Evolutionary conservation across 2,888 invertebrate species (phyloP), one percentile per base, ranked within the genome.

Genomic region (Rhagonycha lutea): DNA sequence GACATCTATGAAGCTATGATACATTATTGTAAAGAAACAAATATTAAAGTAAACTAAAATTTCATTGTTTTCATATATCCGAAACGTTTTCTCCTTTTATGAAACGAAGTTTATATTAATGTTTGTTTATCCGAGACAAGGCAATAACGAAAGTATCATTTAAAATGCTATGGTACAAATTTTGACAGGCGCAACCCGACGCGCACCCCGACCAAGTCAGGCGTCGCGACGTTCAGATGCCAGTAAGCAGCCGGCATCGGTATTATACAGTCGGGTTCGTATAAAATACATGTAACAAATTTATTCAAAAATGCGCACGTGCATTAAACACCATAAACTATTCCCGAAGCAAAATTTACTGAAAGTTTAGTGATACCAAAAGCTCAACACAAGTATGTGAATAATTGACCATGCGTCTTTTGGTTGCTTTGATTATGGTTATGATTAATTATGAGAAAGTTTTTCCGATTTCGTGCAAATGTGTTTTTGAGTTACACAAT

Each of bases 391-490:
- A 47, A 80, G 80, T 68, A 75, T 72, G 75, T 71, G 61, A 70
- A 70, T 85, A 65, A 65, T 65, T 86, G 86, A 84, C 84, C 84
- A 84, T 84, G 81, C 79, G 83, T 79, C 81, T 85, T 78, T 76
- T 85, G 82, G 80, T 86, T 79, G 81, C 83, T 80, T 82, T 86
- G 73, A 83, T 83, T 80, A 80, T 84, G 81, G 82, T 83, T 79
- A 82, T 83, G 63, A 79, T 81, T 72, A 82, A 83, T 70, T 79
- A 81, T 78, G 80, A 83, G 77, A 82, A 78, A 75, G 80, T 82
- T 75, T 87, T 86, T 82, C 86, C 86, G 47, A 79, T 76, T 77
- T 82, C 79, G 83, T 87, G 87, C 82, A 81, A 80, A 72, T 87
- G 87, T 81, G 79, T 83, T 69, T 79, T 83, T 76, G 83, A 81